These are phyloP conservation scores for Allygus modestus DNA, from an alignment of 2,888 invertebrate genomes.

Conservation along the genomic window DNA sequence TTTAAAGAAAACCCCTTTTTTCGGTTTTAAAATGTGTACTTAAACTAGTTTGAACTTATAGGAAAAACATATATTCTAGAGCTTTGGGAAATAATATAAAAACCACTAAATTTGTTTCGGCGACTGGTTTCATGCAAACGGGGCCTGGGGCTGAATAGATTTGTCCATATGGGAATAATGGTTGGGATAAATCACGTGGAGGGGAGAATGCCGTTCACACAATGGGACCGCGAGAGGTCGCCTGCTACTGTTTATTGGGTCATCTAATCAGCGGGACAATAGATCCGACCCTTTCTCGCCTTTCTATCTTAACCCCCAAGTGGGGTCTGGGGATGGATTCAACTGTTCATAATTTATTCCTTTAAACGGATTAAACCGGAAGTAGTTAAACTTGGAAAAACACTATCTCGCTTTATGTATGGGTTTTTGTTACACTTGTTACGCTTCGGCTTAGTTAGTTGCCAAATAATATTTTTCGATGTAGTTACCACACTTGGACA, in stretches of 20 bases:
- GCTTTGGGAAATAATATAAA: too few species aligned
- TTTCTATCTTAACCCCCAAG: not conserved
- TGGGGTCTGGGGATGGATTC: not conserved
- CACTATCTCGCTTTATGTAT: too few species aligned
- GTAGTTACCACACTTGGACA: too few species aligned
- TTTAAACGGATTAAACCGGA: not conserved
- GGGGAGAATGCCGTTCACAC: slow-evolving; percentile 3
- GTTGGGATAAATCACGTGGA: not conserved
- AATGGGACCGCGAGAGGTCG: not conserved
- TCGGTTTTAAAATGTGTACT: too few species aligned
- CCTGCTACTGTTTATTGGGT: slow-evolving; percentile 12
- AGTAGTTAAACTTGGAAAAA: too few species aligned
- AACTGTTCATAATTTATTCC: not conserved
- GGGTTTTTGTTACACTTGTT: too few species aligned
- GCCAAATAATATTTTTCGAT: too few species aligned
- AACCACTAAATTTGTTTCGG: too few species aligned
- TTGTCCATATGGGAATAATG: slow-evolving; percentile 12
- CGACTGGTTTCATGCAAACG: not conserved
- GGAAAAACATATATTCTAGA: too few species aligned
- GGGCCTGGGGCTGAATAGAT: not conserved
- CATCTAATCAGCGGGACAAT: not conserved
- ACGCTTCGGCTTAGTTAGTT: too few species aligned
- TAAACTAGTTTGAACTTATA: too few species aligned
- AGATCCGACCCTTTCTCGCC: not conserved
- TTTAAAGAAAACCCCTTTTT: too few species aligned